Evolutionary conservation across 2,888 invertebrate species (phyloP), one percentile per base, ranked within the genome.

Genomic region (Dendrolimus houi): DNA sequence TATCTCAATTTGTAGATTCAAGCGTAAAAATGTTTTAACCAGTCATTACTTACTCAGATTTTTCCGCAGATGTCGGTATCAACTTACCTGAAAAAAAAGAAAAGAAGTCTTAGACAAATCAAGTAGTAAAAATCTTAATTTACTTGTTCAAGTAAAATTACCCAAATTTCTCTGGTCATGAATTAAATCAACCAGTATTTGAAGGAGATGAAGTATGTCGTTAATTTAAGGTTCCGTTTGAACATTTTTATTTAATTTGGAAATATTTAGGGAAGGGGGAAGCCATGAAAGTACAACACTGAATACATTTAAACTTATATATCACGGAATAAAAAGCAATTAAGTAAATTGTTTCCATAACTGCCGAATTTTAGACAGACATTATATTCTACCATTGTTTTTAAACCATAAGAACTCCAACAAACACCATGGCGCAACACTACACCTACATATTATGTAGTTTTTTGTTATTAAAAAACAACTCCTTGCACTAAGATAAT

Each of bases 31-130:
- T 47, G 47, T 47, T 47, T 47, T 47, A 47, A 2, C 47, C 0
- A 47, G 8, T 10, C 47, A 47, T 12, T 47, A 66, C 60, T 64
- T 58, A 67, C 66, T 57, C 55, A 58, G 13, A 12, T 29, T 29
- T 17, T n/a, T 47, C 55, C 41, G 41, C 41, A 59, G 62, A 29
- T 13, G 56, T 60, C 42, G 53, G 57, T 60, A 42, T 56, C 57
- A 60, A 62, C 81, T 76, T 83, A 83, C 82, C 83, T 83, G 79
- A 47, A 79, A 79, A 67, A 62, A 65, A 58, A 65, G 62, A 68
- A 59, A 61, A 64, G 64, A 47, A 59, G 29, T 59, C 60, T 65
- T 42, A 57, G 57, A 13, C 40, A 54, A 55, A 57, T 47, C 52
- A 56, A 54, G 17, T 55, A 41, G 14, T 40, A 41, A 55, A 56